Conservation (phyloP, 30 jellyfish, hydroid and myxozoan genomes). For the Chironex yamaguchii region DNA sequence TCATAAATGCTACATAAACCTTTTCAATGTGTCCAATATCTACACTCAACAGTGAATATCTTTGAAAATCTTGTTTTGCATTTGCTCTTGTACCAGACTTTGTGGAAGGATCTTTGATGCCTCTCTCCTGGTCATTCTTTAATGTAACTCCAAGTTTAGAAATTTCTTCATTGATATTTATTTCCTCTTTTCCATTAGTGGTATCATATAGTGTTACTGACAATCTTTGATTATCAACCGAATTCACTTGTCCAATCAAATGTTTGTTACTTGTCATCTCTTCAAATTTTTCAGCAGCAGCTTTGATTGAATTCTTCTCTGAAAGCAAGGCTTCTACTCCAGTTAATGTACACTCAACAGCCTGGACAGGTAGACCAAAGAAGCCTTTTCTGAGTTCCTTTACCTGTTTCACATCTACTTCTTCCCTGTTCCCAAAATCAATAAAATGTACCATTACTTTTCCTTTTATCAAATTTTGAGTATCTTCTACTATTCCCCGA, state of each 20-base stretch:
- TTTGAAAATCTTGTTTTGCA: background rate
- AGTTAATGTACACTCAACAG: conserved; percentile 66
- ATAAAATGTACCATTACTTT: conserved; percentile 47
- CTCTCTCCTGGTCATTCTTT: background rate
- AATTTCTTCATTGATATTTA: conserved; percentile 60
- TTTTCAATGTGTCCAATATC: conserved; percentile 52
- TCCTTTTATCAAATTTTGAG: background rate
- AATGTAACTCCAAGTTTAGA: conserved; percentile 47
- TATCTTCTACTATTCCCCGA: conserved; percentile 65
- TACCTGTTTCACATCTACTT: conserved; percentile 27
- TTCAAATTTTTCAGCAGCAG: conserved; percentile 55
- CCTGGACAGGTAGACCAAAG: conserved; percentile 58
- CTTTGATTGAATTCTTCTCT: background rate
- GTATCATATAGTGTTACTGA: conserved; percentile 64
- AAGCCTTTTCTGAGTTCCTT: conserved; percentile 57
- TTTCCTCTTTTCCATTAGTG: conserved; percentile 54
- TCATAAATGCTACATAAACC: conserved; percentile 63
- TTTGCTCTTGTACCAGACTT: background rate
- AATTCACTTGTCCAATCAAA: conserved; percentile 58
- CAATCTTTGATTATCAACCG: conserved; percentile 40
- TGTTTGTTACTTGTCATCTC: conserved; percentile 59
- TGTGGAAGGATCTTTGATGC: background rate
- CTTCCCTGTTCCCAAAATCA: conserved; percentile 80
- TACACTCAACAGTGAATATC: conserved; percentile 8
- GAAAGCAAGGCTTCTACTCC: conserved; percentile 49